These are phyloP conservation scores for Cephus sareptanus DNA, from an alignment of 2,888 invertebrate species.

Conservation along the genomic window DNA sequence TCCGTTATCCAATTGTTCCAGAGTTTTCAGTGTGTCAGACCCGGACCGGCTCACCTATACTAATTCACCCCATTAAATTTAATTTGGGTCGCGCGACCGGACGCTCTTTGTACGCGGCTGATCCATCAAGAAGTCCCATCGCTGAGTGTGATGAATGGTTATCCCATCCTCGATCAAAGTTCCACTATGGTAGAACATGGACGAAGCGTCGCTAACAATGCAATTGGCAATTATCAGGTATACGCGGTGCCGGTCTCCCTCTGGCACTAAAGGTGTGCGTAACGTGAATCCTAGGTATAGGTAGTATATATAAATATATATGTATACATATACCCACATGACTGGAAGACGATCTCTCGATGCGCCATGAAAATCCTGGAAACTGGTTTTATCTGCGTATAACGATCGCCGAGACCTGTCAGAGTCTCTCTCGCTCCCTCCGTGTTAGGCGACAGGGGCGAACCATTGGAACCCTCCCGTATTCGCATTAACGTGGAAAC, in stretches of 20 bases:
- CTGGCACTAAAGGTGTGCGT: neutral
- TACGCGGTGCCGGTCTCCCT: neutral
- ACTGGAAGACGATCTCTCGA: neutral
- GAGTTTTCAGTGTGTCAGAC: slow-evolving; percentile 21
- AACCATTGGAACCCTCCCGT: neutral
- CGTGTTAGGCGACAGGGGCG: neutral
- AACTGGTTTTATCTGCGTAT: neutral
- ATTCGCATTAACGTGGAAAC: neutral
- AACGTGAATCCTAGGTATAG: neutral
- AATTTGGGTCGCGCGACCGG: slow-evolving; percentile 45
- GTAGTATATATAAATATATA: neutral
- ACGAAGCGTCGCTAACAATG: neutral
- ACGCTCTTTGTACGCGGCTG: neutral
- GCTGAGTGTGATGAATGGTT: neutral
- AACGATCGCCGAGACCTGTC: neutral
- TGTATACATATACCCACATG: neutral
- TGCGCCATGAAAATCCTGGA: neutral
- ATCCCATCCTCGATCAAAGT: neutral
- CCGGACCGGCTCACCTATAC: slow-evolving; percentile 38
- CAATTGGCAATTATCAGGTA: neutral
- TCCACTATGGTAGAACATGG: neutral
- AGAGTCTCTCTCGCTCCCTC: neutral
- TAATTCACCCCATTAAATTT: slow-evolving; percentile 63
- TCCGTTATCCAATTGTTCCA: slow-evolving; percentile 2
- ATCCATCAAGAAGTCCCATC: neutral